phyloP scores from a whole-genome alignment of 2,888 invertebrate species.

The Scaptomyza flava region DNA sequence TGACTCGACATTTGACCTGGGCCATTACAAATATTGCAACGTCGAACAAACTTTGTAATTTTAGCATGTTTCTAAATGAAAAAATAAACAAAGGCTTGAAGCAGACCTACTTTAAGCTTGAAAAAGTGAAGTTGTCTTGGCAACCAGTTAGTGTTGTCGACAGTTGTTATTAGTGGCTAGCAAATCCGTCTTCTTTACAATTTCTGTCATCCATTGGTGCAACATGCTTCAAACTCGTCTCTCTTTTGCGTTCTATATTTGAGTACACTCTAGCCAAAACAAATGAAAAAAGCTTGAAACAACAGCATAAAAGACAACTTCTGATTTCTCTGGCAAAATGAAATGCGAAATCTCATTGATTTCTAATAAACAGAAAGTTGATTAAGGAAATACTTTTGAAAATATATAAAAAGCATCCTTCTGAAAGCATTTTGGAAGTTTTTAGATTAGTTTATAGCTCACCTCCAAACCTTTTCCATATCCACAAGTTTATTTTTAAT shows the following conservation, averaged over 20 bases:
- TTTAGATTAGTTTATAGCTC: too few relatives aligned
- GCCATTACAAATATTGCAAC: slow-evolving; percentile 15
- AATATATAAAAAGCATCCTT: too few relatives aligned
- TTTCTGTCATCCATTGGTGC: slow-evolving; percentile 62
- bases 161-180: slow-evolving; percentile 38
- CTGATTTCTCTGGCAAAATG: slow-evolving; percentile 52
- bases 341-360: slow-evolving; percentile 32
- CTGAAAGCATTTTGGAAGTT: too few relatives aligned
- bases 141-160: slow-evolving; percentile 23
- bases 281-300: too few relatives aligned
- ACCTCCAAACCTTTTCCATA: too few relatives aligned
- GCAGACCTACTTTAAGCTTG: slow-evolving; percentile 54
- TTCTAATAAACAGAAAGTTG: slow-evolving; percentile 56
- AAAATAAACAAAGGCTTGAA: slow-evolving; percentile 38
- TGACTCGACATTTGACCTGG: slow-evolving; percentile 6
- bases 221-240: slow-evolving; percentile 50
- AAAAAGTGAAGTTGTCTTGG: slow-evolving; percentile 5
- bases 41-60: slow-evolving; percentile 15
- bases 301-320: slow-evolving; percentile 20
- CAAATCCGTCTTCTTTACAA: slow-evolving; percentile 75
- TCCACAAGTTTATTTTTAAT: background rate
- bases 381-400: too few relatives aligned
- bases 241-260: slow-evolving; percentile 60
- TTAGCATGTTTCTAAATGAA: slow-evolving; percentile 48
- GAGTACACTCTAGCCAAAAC: slow-evolving; percentile 27